Evolutionary conservation across 2,888 invertebrate species (phyloP), one percentile per base, ranked within the genome.

Genomic region (Hedychridium roseum): DNA sequence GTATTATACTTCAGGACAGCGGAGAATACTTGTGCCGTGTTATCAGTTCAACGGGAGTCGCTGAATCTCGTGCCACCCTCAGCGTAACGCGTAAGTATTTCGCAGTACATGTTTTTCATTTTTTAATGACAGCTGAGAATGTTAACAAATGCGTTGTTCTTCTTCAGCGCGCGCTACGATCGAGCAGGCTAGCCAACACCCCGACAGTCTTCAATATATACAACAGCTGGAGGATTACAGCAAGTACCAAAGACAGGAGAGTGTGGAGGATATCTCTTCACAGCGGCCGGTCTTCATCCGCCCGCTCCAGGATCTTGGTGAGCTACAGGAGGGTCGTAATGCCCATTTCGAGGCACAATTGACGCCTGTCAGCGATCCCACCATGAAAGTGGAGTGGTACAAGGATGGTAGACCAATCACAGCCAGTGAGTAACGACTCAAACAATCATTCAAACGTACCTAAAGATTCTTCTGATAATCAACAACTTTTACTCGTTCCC

Each of bases 311-410:
- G 90, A 94, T 75, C 84, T 93, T 66, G 92, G 92, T 54, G 91
- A 92, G 74, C 84, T 93, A 48, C 90, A 91, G 80, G 94, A 95
- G 80, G 94, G 94, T 50, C 86, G 91, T 64, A 93, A 93, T 80
- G 94, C 92, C 62, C 94, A 95, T 78, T 94, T 95, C 69, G 95
- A 95, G 83, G 95, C 90, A 50, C 94, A 94, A 80, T 83, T 95
- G 34, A 92, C 90, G 53, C 95, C 95, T 50, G 93, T 94, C 41
- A 93, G 92, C 71, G 95, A 95, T 77, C 91, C 94, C 43, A 91
- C 91, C 34, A 94, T 95, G 93, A 89, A 90, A 82, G 92, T 94
- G 74, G 94, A 95, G 81, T 95, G 94, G 94, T 93, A 91, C 82
- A 94, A 93, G 82, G 93, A 93, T 85, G 97, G 96, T 65, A 87